A percentile compares a stretch with the other conserved stretches of the same genome.
phyloP scores from a whole-genome alignment of 2,888 invertebrate species.

The Clunio marinus region DNA sequence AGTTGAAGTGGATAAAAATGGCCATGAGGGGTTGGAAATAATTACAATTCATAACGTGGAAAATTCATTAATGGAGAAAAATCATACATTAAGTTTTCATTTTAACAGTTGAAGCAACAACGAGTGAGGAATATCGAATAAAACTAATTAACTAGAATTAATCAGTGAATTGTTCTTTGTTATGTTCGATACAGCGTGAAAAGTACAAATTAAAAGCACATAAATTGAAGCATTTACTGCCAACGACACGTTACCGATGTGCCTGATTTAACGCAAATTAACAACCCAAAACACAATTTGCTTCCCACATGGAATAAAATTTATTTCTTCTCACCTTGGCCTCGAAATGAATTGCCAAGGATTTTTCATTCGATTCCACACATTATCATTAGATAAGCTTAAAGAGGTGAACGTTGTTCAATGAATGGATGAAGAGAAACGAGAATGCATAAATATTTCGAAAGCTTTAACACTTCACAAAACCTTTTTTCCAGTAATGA shows the following conservation, averaged over 20 bases:
- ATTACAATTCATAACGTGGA: slow-evolving; percentile 4
- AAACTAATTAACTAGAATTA: slow-evolving; percentile 27
- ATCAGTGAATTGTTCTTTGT: slow-evolving; percentile 8
- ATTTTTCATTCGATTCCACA: too few relatives aligned
- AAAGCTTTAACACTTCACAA: too few relatives aligned
- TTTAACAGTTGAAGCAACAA: background rate
- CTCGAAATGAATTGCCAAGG: too few relatives aligned
- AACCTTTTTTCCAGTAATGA: too few relatives aligned
- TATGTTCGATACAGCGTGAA: background rate
- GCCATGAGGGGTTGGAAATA: background rate
- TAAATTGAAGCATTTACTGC: slow-evolving; percentile 3
- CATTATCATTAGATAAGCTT: too few relatives aligned
- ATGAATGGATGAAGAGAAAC: too few relatives aligned
- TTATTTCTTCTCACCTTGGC: too few relatives aligned
- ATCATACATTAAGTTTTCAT: background rate
- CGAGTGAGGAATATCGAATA: background rate
- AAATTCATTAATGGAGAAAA: background rate
- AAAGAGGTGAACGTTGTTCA: too few relatives aligned
- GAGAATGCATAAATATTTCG: too few relatives aligned
- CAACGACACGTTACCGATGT: background rate
- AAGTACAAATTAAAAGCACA: slow-evolving; percentile 10
- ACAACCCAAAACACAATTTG: background rate
- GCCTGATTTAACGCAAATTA: slow-evolving; percentile 14
- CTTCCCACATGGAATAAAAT: slow-evolving; percentile 1
- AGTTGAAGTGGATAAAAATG: too few relatives aligned